Base-by-base conservation (phyloP, 1,140 invertebrate genomes). In the Drosophila asahinai region DNA sequence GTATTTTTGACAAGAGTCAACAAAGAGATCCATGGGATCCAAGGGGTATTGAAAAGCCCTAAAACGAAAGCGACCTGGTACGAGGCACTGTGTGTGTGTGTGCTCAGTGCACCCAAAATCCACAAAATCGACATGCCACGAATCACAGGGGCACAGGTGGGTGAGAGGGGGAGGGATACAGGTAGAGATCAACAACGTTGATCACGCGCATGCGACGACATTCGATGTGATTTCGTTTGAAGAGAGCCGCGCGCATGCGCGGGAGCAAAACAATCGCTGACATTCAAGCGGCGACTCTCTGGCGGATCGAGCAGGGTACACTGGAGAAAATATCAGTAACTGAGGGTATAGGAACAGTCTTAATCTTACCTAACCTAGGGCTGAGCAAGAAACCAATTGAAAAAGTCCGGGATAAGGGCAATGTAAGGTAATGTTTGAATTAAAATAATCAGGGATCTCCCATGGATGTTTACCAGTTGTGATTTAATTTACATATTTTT, bases 221-320 rank as follows among this genome's bases (percentile, higher is more conserved):
- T 86, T 90, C 86, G 81, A 90, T 90, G 84, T 87, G 86, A 90
- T 90, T 90, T 90, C 86, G 86, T 90, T 90, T 90, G 86, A 90
- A 90, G 82, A 90, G 86, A 71, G 81, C 86, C 86, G 86, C 86
- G 70, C 75, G 72, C 86, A 91, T 90, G 86, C 86, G 86, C 86
- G 86, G 86, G 86, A 90, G 86, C 86, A 91, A 90, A 90, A 89
- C 86, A 90, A 89, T 90, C 86, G 86, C 74, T 81, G 80, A 72
- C 77, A 83, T 77, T 77, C 82, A 58, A 40, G 17, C 40, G 72
- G 68, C 74, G 60, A 74, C 70, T 68, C 33, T 67, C 17, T 38
- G 67, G 63, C 67, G 67, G 63, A 22, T 51, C 19, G 14, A 30
- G 14, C 17, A 8, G 40, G 22, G 17, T 40, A 14, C 67, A 71